Conservation (phyloP, 2,888 invertebrate genomes). For the Cheilosia pagana region DNA sequence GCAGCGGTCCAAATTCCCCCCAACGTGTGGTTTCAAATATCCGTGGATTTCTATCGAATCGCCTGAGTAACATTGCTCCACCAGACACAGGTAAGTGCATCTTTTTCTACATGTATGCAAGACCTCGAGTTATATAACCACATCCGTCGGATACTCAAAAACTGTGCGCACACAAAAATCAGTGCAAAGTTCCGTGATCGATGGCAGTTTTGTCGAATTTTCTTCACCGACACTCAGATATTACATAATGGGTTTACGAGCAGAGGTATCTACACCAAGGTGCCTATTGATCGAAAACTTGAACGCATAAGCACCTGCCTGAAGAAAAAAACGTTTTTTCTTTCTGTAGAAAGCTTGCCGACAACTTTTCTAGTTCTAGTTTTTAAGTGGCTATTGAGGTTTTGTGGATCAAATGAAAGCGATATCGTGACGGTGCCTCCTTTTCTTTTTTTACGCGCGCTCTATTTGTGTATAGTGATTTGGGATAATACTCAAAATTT, state of each 20-base stretch:
- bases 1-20: conserved; percentile 87
- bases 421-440: not conserved
- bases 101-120: conserved; percentile 31
- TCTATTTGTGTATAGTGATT: not conserved
- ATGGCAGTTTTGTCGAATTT: conserved; percentile 20
- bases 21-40: conserved; percentile 90
- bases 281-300: conserved; percentile 57
- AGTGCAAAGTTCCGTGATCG: conserved; percentile 30
- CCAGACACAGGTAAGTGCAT: conserved; percentile 88
- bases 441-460: not conserved
- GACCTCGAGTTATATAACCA: not conserved
- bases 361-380: conserved; percentile 12
- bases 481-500: not conserved
- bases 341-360: conserved; percentile 18
- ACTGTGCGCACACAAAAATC: not conserved
- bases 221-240: conserved; percentile 11
- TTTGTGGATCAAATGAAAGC: conserved; percentile 26
- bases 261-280: conserved; percentile 17
- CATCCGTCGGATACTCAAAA: conserved; percentile 47
- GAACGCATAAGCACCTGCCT: not conserved
- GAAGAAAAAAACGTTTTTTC: not conserved
- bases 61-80: conserved; percentile 87
- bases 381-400: conserved; percentile 17
- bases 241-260: conserved; percentile 48
- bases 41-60: conserved; percentile 88